phyloP scores from a whole-genome alignment of 2,888 invertebrate genomes.

The Nasonovia ribisnigri region DNA sequence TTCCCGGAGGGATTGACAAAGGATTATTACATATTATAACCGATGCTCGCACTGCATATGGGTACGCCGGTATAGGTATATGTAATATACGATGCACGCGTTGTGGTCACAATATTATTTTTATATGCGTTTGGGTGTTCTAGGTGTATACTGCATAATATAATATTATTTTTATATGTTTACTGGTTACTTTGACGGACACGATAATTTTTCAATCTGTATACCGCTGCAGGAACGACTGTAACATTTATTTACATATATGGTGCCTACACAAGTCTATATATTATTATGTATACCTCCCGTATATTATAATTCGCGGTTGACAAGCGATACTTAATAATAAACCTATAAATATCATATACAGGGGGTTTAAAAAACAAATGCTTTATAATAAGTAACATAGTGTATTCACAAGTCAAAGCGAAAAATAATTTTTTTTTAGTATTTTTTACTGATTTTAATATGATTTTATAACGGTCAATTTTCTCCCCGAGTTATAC shows the following conservation, averaged over 20 bases:
- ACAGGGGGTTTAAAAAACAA: neutral
- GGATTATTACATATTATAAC: too few relatives aligned
- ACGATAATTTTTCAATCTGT: constrained; percentile 30
- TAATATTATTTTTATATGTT: neutral
- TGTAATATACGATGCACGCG: neutral
- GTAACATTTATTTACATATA: neutral
- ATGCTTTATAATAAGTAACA: neutral
- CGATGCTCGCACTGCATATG: neutral
- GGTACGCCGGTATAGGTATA: neutral
- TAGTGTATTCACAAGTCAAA: neutral
- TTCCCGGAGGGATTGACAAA: neutral
- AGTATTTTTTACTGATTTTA: neutral
- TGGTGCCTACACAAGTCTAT: neutral
- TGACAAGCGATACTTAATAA: constrained; percentile 1
- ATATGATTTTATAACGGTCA: neutral
- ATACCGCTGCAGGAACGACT: neutral
- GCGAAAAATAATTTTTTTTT: neutral
- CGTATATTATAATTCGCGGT: neutral
- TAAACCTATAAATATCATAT: too few relatives aligned
- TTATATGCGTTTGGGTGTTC: too few relatives aligned
- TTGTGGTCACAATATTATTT: neutral
- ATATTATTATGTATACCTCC: neutral
- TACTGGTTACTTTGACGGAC: neutral
- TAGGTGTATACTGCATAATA: neutral
- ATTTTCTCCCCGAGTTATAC: neutral